Percentiles rank a stretch among this genome's conserved stretches.
phyloP scores from a whole-genome alignment of 2,888 invertebrate genomes.

The Phengaris arion region DNA sequence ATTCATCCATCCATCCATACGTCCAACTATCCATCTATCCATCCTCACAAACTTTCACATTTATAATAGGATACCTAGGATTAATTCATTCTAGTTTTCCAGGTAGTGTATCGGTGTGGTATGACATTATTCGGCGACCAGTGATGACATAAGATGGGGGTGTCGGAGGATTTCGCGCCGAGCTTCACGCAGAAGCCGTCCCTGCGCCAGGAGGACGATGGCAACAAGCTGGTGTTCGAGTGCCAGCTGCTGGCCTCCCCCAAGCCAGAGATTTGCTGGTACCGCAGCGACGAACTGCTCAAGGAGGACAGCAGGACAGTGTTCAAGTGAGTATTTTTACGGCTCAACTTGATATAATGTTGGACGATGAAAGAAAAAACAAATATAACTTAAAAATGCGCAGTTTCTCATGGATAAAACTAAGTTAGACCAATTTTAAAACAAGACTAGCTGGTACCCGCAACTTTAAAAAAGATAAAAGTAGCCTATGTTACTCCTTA shows the following conservation, averaged over 20 bases:
- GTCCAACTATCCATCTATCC: too few relatives aligned
- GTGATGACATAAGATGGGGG: constrained; percentile 84
- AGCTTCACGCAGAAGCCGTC: constrained; percentile 99
- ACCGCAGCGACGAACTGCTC: constrained; percentile 91
- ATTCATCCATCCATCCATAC: too few relatives aligned
- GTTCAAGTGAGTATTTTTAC: constrained; percentile 79
- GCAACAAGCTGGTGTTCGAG: constrained; percentile 96
- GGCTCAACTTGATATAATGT: neutral
- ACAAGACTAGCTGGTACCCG: too few relatives aligned
- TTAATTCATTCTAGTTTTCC: constrained; percentile 34
- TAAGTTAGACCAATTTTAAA: too few relatives aligned
- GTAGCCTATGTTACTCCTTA: too few relatives aligned
- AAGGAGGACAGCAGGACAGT: constrained; percentile 91
- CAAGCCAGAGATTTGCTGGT: constrained; percentile 95
- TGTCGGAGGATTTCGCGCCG: constrained; percentile 96
- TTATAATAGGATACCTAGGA: neutral
- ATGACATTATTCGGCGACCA: constrained; percentile 50
- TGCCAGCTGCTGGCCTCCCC: constrained; percentile 93
- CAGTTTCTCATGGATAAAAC: too few relatives aligned
- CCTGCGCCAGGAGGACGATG: constrained; percentile 97
- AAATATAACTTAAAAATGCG: too few relatives aligned
- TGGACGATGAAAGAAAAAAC: too few relatives aligned
- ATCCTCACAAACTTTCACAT: too few relatives aligned
- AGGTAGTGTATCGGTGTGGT: constrained; percentile 46
- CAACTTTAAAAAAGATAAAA: too few relatives aligned